A percentile compares a stretch with the other conserved stretches of the same genome.
These are phyloP conservation scores for Spodoptera littoralis DNA, from an alignment of 2,888 invertebrate genomes.

Conservation along the genomic window DNA sequence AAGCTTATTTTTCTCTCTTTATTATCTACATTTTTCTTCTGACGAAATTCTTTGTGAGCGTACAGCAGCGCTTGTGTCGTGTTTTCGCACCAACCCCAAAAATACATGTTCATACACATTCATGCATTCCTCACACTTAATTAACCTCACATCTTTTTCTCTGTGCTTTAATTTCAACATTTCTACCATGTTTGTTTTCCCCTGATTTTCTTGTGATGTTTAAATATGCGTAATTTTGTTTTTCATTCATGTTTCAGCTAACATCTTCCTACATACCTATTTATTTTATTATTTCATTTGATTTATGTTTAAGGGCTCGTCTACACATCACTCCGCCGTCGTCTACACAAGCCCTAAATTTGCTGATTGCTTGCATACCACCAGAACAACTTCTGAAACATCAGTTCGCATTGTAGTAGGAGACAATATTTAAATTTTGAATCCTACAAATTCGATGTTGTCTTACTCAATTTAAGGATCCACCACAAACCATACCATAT, in stretches of 20 bases:
- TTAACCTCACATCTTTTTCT: constrained; percentile 46
- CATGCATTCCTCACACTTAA: constrained; percentile 44
- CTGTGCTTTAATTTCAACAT: constrained; percentile 30
- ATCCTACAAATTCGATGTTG: too few species aligned
- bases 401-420: too few species aligned
- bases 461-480: too few species aligned
- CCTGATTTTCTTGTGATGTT: constrained; percentile 1
- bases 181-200: constrained; percentile 7
- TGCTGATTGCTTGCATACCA: too few species aligned
- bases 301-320: too few species aligned
- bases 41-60: constrained; percentile 11
- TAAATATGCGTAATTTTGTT: not conserved
- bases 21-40: constrained; percentile 9
- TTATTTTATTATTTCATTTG: too few species aligned
- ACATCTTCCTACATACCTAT: too few species aligned
- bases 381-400: too few species aligned
- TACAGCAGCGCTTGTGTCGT: constrained; percentile 26
- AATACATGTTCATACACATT: constrained; percentile 19
- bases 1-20: not conserved
- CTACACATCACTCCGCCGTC: too few species aligned
- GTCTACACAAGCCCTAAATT: too few species aligned
- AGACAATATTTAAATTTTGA: too few species aligned
- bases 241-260: not conserved
- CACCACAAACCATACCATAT: too few species aligned
- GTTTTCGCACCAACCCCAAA: constrained; percentile 41